Percentiles rank a stretch among this genome's conserved stretches.
Conservation (phyloP, 2,888 invertebrate species). For the Microctonus aethiopoides region DNA sequence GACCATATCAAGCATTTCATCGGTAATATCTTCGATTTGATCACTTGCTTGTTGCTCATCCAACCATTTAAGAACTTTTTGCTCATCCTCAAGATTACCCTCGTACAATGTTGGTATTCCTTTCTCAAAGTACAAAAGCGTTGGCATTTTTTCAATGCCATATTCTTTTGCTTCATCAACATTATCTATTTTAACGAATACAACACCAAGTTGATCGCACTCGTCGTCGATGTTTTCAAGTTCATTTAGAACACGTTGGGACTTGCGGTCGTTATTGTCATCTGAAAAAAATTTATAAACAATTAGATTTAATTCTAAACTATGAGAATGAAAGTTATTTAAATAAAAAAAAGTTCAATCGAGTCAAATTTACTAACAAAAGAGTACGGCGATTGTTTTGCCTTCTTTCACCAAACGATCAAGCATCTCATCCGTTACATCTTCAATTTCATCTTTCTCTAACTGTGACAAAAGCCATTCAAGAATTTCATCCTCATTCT, state of each 20-base stretch:
- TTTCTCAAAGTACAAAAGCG: slow-evolving; percentile 85
- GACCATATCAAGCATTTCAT: slow-evolving; percentile 92
- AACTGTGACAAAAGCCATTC: slow-evolving; percentile 89
- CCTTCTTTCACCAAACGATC: slow-evolving; percentile 90
- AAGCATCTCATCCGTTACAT: slow-evolving; percentile 94
- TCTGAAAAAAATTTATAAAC: slow-evolving; percentile 68
- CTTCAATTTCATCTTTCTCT: slow-evolving; percentile 94
- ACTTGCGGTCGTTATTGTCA: slow-evolving; percentile 89
- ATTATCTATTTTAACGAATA: slow-evolving; percentile 93
- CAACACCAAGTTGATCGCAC: slow-evolving; percentile 87
- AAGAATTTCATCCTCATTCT: slow-evolving; percentile 88
- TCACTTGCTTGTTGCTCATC: slow-evolving; percentile 86
- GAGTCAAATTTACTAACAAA: slow-evolving; percentile 76
- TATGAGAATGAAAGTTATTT: background rate
- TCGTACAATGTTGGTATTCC: slow-evolving; percentile 90
- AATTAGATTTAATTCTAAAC: background rate
- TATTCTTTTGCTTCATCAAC: slow-evolving; percentile 90
- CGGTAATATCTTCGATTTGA: slow-evolving; percentile 93
- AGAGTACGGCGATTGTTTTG: slow-evolving; percentile 88
- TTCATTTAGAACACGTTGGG: slow-evolving; percentile 86
- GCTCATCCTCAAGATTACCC: slow-evolving; percentile 86
- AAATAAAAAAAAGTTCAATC: slow-evolving; percentile 5
- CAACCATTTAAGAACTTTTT: slow-evolving; percentile 88
- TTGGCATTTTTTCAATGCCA: slow-evolving; percentile 89
- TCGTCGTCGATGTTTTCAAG: slow-evolving; percentile 95